A percentile compares a stretch with the other conserved stretches of the same genome.
phyloP scores from a whole-genome alignment of 2,113 vertebrate species.

The Motacilla tschutschensis region DNA sequence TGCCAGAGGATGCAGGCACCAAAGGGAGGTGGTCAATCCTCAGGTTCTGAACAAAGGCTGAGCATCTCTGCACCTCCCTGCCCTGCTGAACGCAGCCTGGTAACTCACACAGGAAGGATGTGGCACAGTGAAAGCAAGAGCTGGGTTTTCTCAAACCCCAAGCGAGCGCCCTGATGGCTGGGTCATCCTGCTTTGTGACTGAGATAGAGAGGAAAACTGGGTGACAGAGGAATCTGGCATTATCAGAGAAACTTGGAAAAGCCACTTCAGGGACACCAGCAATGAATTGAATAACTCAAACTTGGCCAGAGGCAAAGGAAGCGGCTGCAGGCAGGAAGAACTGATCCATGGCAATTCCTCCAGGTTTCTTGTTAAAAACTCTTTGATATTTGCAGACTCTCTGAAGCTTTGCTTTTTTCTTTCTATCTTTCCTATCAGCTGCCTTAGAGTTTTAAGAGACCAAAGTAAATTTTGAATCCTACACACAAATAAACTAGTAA shows the following conservation, averaged over 20 bases:
- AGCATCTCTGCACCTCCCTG: background rate
- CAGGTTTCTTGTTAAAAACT: background rate
- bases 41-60: background rate
- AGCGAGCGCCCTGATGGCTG: accelerated
- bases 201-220: background rate
- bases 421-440: background rate
- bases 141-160: background rate
- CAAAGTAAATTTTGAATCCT: background rate
- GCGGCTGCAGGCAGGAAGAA: background rate
- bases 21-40: background rate
- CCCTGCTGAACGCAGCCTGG: background rate
- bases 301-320: constrained; percentile 10
- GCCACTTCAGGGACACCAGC: background rate
- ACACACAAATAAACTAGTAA: background rate
- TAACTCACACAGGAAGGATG: background rate
- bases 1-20: accelerated
- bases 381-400: background rate
- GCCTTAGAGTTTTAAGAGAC: background rate
- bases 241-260: constrained; percentile 10
- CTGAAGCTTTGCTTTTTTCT: background rate
- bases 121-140: background rate
- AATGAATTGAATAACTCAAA: background rate
- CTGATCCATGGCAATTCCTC: background rate
- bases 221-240: background rate
- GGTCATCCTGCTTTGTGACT: background rate